These are phyloP conservation scores for Nylanderia fulva DNA, from an alignment of 1,140 invertebrate species.

Conservation along the genomic window DNA sequence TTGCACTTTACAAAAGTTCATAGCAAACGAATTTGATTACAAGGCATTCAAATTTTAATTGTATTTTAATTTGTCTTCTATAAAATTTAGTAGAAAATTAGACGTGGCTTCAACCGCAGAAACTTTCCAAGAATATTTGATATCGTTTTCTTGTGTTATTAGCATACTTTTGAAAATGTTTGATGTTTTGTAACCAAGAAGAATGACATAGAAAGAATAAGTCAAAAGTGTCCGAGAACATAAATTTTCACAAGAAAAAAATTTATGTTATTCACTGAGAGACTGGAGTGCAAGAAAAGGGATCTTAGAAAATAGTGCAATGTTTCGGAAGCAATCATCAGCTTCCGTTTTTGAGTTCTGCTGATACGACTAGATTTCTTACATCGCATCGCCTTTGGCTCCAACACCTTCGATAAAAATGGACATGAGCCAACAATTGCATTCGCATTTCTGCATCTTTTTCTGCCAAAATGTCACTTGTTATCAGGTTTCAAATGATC, in stretches of 20 bases:
- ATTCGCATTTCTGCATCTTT: slow-evolving; percentile 20
- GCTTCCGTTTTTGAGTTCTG: slow-evolving; percentile 59
- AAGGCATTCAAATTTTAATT: not conserved
- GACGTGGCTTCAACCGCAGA: not conserved
- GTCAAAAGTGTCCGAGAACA: not conserved
- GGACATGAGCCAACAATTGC: slow-evolving; percentile 67
- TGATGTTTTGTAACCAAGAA: not conserved
- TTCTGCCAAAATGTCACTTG: not conserved
- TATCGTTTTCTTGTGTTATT: not conserved
- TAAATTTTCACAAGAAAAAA: not conserved
- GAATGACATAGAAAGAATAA: not conserved
- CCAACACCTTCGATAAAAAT: slow-evolving; percentile 58
- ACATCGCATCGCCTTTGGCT: slow-evolving; percentile 41
- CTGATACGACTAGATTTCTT: slow-evolving; percentile 66
- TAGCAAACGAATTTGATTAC: not conserved
- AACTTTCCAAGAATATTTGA: not conserved
- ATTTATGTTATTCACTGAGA: slow-evolving; percentile 1
- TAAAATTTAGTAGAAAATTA: not conserved
- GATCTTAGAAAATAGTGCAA: slow-evolving; percentile 64
- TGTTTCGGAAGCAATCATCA: slow-evolving; percentile 74
- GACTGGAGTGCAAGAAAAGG: slow-evolving; percentile 25
- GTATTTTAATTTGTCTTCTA: not conserved
- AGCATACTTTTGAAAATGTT: not conserved
- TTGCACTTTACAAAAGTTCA: not conserved
- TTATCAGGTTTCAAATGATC: not conserved